Conservation (phyloP, 2,113 vertebrate genomes). For the Morone saxatilis region DNA sequence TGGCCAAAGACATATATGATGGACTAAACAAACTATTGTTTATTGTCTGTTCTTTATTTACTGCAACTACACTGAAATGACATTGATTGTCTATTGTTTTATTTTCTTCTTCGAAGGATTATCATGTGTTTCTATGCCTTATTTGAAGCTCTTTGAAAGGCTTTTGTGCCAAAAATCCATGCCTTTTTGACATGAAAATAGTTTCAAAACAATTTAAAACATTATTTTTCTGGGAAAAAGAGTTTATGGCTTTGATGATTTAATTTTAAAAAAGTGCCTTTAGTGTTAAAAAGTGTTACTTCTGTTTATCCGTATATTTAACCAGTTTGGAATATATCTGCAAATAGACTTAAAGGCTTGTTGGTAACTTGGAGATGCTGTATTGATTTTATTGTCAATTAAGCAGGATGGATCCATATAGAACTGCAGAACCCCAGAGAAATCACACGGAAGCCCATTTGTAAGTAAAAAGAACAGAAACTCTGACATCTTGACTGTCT, state of each 20-base stretch:
- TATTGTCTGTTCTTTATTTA: background rate
- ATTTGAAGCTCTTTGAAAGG: background rate
- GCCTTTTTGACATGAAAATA: background rate
- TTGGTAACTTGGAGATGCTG: background rate
- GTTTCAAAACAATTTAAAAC: background rate
- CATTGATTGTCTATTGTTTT: background rate
- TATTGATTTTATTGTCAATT: slow-evolving; percentile 62
- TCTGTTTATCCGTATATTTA: background rate
- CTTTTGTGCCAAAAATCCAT: background rate
- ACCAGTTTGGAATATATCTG: background rate
- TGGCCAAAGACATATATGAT: background rate
- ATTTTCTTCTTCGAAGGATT: background rate
- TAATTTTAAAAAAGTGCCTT: no score
- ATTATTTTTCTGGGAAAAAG: background rate
- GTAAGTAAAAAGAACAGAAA: slow-evolving; percentile 12
- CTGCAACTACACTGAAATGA: background rate
- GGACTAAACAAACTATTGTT: background rate
- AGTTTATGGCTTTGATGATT: background rate
- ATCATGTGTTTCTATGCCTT: no score
- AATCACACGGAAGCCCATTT: slow-evolving; percentile 35
- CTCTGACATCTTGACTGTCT: slow-evolving; percentile 43
- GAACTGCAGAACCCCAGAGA: slow-evolving; percentile 8
- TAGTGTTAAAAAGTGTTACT: background rate
- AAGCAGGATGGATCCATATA: slow-evolving; percentile 13
- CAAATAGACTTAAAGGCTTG: background rate